phyloP scores from a whole-genome alignment of 2,888 invertebrate genomes.

The Acanthococcus lagerstroemiae region DNA sequence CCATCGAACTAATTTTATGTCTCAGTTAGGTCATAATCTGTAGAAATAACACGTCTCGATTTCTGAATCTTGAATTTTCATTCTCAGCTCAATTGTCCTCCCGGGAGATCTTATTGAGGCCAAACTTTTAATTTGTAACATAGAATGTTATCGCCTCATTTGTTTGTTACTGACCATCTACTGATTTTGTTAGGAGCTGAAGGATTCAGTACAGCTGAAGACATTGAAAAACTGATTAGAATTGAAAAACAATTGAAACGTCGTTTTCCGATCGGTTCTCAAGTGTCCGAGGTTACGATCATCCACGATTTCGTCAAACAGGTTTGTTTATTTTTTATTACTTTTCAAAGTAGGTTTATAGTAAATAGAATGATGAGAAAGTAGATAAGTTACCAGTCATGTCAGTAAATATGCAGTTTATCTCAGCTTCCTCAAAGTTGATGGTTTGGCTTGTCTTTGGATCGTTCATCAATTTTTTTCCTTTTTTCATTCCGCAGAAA shows the following conservation, averaged over 20 bases:
- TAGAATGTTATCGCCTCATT: background rate
- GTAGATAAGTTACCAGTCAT: no score
- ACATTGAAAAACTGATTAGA: constrained; percentile 76
- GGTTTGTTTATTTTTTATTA: constrained; percentile 26
- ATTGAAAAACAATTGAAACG: constrained; percentile 69
- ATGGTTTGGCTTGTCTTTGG: no score
- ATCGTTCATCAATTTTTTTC: background rate
- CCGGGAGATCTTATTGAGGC: no score
- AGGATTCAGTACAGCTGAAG: constrained; percentile 91
- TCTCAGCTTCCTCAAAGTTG: no score
- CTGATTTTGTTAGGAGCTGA: constrained; percentile 63
- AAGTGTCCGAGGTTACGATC: constrained; percentile 88
- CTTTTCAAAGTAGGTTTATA: no score
- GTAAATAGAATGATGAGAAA: no score
- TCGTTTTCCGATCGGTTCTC: constrained; percentile 41
- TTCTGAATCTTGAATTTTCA: no score
- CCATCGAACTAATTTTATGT: no score
- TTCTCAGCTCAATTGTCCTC: no score
- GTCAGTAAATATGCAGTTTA: background rate
- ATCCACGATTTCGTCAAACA: constrained; percentile 50
- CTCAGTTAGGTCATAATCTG: no score
- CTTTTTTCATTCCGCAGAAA: constrained; percentile 48
- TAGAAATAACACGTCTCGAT: no score
- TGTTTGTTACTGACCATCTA: background rate
- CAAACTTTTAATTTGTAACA: background rate